Percentiles rank a stretch among this genome's conserved stretches.
phyloP scores from a whole-genome alignment of 2,888 invertebrate species.

The Lydus trimaculatus region DNA sequence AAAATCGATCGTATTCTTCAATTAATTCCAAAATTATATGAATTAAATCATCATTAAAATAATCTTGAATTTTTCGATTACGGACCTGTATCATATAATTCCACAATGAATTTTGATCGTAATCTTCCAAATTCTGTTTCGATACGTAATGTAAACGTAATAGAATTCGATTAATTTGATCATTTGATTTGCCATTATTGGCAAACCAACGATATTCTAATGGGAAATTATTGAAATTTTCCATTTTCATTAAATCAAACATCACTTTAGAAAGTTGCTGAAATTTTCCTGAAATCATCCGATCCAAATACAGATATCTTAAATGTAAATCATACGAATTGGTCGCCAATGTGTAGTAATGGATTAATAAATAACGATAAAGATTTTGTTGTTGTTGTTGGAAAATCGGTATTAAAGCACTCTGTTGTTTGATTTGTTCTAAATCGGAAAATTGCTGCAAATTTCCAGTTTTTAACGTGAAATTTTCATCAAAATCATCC shows the following conservation, averaged over 20 bases:
- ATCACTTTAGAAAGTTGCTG: conserved; percentile 19
- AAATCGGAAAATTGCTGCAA: conserved; percentile 64
- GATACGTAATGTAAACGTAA: background rate
- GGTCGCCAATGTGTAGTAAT: conserved; percentile 57
- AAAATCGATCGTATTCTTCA: conserved; percentile 60
- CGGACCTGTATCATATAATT: conserved; percentile 60
- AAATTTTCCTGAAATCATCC: conserved; percentile 4
- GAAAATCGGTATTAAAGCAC: conserved; percentile 53
- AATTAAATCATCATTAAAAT: conserved; percentile 65
- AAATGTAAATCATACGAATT: conserved; percentile 54
- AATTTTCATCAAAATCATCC: conserved; percentile 47
- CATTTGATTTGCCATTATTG: conserved; percentile 26
- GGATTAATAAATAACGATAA: conserved; percentile 50
- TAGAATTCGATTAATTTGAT: background rate
- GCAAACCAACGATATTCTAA: conserved; percentile 54
- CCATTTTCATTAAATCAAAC: conserved; percentile 18
- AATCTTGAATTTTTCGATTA: conserved; percentile 60
- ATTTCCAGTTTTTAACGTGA: conserved; percentile 58
- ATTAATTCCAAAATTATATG: conserved; percentile 64
- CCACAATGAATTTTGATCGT: conserved; percentile 50
- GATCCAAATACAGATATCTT: conserved; percentile 45
- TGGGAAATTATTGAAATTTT: conserved; percentile 39
- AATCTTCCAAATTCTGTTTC: background rate
- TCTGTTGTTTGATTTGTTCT: conserved; percentile 66
- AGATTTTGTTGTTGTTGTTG: conserved; percentile 13